These are phyloP conservation scores for Crotalus viridis DNA, from an alignment of 2,113 vertebrate species.

Conservation along the genomic window DNA sequence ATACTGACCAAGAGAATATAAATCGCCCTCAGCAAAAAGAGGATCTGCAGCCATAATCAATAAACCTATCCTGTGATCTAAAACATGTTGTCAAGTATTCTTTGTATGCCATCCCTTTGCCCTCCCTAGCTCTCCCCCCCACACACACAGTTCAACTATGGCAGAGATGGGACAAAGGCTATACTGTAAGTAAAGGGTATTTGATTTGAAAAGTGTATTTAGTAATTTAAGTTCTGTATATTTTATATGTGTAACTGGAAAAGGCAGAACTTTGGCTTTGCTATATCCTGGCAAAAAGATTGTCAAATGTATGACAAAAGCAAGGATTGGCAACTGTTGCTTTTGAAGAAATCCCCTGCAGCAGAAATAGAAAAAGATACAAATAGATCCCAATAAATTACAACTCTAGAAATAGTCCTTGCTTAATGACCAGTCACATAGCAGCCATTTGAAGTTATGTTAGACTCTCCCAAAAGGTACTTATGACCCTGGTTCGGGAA, in stretches of 20 bases:
- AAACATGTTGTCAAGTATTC: neutral
- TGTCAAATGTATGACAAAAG: neutral
- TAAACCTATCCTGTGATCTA: neutral
- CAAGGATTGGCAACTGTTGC: neutral
- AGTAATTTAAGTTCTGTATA: neutral
- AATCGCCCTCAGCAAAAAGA: neutral
- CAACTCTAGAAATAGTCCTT: neutral
- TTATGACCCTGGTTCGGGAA: neutral
- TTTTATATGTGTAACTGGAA: neutral
- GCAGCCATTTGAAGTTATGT: neutral
- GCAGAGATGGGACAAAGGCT: neutral
- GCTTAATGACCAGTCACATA: neutral
- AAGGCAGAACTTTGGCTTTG: neutral
- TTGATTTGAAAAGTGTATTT: neutral
- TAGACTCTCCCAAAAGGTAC: neutral
- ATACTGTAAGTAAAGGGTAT: neutral
- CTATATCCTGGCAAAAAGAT: neutral
- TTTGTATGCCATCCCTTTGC: too few species aligned
- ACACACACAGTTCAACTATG: neutral
- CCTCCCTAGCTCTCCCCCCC: too few species aligned
- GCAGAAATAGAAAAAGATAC: neutral
- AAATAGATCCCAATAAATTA: neutral
- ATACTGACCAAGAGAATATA: neutral
- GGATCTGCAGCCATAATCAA: neutral
- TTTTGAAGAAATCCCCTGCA: neutral